These are phyloP conservation scores for Sitta carolinensis DNA, from an alignment of 2,797 vertebrate species.

Conservation along the genomic window DNA sequence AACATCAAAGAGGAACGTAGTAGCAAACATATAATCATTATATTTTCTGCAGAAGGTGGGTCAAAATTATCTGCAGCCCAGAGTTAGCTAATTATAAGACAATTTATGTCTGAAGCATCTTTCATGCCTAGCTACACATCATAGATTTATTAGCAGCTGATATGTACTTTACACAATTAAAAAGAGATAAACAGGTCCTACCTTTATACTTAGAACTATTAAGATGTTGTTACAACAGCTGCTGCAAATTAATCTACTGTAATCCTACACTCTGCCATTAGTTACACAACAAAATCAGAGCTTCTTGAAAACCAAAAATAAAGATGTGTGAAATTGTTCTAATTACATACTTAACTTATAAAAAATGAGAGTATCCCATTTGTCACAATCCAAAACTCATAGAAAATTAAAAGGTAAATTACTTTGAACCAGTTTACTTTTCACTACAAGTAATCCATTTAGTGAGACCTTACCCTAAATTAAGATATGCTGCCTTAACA, in stretches of 20 bases:
- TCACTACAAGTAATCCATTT: background rate
- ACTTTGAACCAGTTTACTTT: background rate
- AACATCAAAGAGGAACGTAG: background rate
- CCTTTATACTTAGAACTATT: slow-evolving; percentile 55
- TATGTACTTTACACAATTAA: slow-evolving; percentile 21
- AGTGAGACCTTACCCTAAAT: background rate
- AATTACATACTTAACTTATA: slow-evolving; percentile 26
- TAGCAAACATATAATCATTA: background rate
- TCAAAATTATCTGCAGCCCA: background rate
- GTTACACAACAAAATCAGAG: slow-evolving; percentile 38
- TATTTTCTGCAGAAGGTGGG: background rate
- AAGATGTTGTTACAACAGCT: slow-evolving; percentile 49
- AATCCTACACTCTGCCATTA: slow-evolving; percentile 43
- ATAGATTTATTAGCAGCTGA: slow-evolving; percentile 32
- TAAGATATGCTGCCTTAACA: background rate
- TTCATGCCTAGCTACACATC: background rate
- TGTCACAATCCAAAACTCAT: background rate
- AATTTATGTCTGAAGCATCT: slow-evolving; percentile 26
- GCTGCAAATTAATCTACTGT: slow-evolving; percentile 61
- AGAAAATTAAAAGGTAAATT: slow-evolving; percentile 30
- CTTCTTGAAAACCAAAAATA: slow-evolving; percentile 51
- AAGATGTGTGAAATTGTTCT: slow-evolving; percentile 46
- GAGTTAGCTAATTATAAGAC: slow-evolving; percentile 1
- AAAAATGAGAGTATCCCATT: slow-evolving; percentile 14
- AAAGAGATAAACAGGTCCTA: slow-evolving; percentile 52